Percentiles rank a stretch among this genome's conserved stretches.
Evolutionary conservation across 2,888 invertebrate species (phyloP).

Genomic region (Balanococcus diminutus): DNA sequence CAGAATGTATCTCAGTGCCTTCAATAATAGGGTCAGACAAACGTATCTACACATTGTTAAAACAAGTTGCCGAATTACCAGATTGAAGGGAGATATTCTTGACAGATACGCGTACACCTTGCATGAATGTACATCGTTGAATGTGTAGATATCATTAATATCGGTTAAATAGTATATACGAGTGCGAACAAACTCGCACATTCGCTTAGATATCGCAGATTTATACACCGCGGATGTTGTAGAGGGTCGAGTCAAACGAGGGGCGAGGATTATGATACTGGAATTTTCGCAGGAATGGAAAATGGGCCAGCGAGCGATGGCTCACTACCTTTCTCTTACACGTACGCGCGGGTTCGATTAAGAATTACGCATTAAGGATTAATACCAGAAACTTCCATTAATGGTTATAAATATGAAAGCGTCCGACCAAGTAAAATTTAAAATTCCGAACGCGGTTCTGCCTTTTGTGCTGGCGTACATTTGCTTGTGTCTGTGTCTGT

Average conservation of each 20-base stretch:
- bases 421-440: conserved; percentile 32
- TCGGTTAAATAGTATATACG: not conserved
- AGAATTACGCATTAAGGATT: conserved; percentile 52
- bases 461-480: not conserved
- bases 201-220: not conserved
- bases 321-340: conserved; percentile 30
- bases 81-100: too few relatives aligned
- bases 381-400: conserved; percentile 51
- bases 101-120: too few relatives aligned
- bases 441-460: conserved; percentile 7
- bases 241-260: too few relatives aligned
- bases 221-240: not conserved
- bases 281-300: conserved; percentile 34
- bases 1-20: too few relatives aligned
- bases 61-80: too few relatives aligned
- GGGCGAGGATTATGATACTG: conserved; percentile 42
- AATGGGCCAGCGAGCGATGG: conserved; percentile 39
- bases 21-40: too few relatives aligned
- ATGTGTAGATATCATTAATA: not conserved
- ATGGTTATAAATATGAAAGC: conserved; percentile 52
- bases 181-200: not conserved
- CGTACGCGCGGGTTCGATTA: conserved; percentile 13
- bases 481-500: not conserved
- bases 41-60: too few relatives aligned
- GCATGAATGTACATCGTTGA: too few relatives aligned